Evolutionary conservation across 1,140 invertebrate species (phyloP).

Genomic region (Colletes latitarsis): DNA sequence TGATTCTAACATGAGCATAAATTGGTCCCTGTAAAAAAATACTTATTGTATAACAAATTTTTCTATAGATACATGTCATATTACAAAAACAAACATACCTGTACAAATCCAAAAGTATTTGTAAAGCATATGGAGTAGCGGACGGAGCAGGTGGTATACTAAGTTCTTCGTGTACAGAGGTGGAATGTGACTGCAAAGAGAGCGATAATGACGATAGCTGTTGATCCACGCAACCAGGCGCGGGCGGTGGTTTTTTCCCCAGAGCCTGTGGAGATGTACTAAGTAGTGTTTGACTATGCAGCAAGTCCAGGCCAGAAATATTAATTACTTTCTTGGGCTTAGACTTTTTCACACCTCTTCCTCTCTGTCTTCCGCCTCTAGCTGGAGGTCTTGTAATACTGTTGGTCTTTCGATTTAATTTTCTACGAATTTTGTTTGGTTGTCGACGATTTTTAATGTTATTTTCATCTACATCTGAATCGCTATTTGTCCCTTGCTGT

Average conservation of each 20-base stretch:
- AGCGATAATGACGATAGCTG: slow-evolving; percentile 89
- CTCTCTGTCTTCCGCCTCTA: slow-evolving; percentile 75
- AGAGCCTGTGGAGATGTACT: slow-evolving; percentile 88
- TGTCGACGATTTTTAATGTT: slow-evolving; percentile 72
- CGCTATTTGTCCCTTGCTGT: slow-evolving; percentile 72
- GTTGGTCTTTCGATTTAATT: slow-evolving; percentile 78
- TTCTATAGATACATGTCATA: no score
- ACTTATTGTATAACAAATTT: not conserved
- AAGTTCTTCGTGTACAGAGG: slow-evolving; percentile 88
- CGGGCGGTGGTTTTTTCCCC: slow-evolving; percentile 88
- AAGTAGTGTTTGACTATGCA: slow-evolving; percentile 94
- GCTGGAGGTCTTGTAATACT: slow-evolving; percentile 73
- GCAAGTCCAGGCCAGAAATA: slow-evolving; percentile 92
- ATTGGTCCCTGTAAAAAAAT: slow-evolving; percentile 85
- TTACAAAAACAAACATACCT: slow-evolving; percentile 63
- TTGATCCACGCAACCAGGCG: slow-evolving; percentile 94
- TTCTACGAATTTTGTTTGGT: slow-evolving; percentile 77
- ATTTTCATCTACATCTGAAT: slow-evolving; percentile 73
- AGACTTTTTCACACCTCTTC: slow-evolving; percentile 81
- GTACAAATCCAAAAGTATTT: slow-evolving; percentile 92
- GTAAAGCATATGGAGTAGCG: slow-evolving; percentile 91
- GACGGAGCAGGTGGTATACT: slow-evolving; percentile 89
- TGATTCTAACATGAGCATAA: slow-evolving; percentile 89
- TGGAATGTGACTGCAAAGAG: slow-evolving; percentile 81
- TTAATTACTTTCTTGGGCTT: slow-evolving; percentile 85